These are phyloP conservation scores for Syngnathus rostellatus DNA, from an alignment of 2,797 vertebrate genomes.

Conservation along the genomic window DNA sequence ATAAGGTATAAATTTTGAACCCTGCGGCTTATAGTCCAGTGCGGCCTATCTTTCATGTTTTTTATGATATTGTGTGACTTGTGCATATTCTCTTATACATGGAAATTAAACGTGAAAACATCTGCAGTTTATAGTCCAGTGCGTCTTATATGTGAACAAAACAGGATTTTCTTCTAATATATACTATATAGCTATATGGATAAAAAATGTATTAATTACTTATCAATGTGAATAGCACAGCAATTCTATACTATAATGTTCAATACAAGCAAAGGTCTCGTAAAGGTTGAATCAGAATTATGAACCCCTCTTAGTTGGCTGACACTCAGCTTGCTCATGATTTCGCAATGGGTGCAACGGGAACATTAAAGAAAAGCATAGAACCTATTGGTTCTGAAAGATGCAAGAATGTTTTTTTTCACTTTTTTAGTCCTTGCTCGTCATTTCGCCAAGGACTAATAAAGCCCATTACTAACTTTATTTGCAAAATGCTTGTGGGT, in stretches of 20 bases:
- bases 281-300: conserved; percentile 14
- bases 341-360: conserved; percentile 12
- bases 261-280: not conserved
- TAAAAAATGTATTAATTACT: not conserved
- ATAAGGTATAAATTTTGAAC: no score
- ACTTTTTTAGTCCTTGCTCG: conserved; percentile 20
- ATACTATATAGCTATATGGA: no score
- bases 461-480: conserved; percentile 33
- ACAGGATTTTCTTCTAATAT: no score
- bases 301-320: conserved; percentile 21
- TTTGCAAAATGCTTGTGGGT: conserved; percentile 47
- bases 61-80: no score
- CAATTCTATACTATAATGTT: not conserved
- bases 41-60: no score
- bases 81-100: no score
- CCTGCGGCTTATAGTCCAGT: no score
- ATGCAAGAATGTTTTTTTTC: conserved; percentile 14
- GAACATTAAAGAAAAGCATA: conserved; percentile 7
- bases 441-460: conserved; percentile 27
- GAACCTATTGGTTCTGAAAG: conserved; percentile 10
- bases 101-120: no score
- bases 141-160: no score
- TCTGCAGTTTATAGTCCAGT: no score
- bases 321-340: conserved; percentile 1
- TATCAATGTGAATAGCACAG: not conserved